Conservation (phyloP, 1,140 invertebrate genomes). For the Scaptomyza pallida region DNA sequence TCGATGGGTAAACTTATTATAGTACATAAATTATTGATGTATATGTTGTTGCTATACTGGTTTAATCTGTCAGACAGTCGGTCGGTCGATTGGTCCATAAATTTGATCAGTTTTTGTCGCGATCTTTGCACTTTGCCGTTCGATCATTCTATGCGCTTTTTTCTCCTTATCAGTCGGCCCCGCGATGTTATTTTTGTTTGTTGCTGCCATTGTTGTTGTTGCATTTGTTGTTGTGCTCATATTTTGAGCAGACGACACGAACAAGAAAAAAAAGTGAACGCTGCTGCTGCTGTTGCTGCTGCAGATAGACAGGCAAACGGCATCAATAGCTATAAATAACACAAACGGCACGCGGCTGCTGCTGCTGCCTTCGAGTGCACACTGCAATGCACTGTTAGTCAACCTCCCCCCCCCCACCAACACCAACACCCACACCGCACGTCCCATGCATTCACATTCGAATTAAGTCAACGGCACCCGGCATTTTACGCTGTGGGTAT, state of each 20-base stretch:
- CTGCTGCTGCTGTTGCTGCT: conserved; percentile 24
- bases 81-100: conserved; percentile 6
- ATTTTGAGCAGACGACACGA: conserved; percentile 31
- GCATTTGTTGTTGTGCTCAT: conserved; percentile 49
- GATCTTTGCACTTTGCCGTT: conserved; percentile 51
- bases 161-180: conserved; percentile 56
- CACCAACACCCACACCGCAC: too few species aligned
- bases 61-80: conserved; percentile 25
- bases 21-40: not conserved
- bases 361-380: conserved; percentile 48
- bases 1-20: not conserved
- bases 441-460: conserved; percentile 13
- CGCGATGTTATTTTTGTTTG: not conserved
- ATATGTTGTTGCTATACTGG: not conserved
- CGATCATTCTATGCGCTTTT: conserved; percentile 49
- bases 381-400: conserved; percentile 19
- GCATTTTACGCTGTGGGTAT: conserved; percentile 59
- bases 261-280: conserved; percentile 35
- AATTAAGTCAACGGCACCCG: conserved; percentile 10
- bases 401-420: conserved; percentile 16
- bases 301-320: conserved; percentile 6
- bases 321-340: conserved; percentile 65
- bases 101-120: conserved; percentile 32
- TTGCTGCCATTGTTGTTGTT: conserved; percentile 1
- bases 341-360: conserved; percentile 71